Evolutionary conservation across 2,888 invertebrate genomes (phyloP).

Genomic region (Aphodius granarius): DNA sequence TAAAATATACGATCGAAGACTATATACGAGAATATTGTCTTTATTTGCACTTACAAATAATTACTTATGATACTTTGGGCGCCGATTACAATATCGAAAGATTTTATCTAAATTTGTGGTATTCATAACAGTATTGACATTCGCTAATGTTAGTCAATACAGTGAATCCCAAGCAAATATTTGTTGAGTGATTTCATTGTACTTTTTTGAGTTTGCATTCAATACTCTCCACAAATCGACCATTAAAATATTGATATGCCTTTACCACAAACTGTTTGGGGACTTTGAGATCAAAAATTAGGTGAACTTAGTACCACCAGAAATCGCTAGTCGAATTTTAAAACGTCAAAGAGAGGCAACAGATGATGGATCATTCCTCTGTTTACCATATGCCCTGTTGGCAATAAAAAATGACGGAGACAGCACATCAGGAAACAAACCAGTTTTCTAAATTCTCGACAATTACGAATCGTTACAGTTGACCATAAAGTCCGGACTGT

Average conservation of each 20-base stretch:
- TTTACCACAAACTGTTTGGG: too few species aligned
- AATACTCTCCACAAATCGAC: not conserved
- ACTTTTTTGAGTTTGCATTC: not conserved
- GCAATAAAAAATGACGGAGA: not conserved
- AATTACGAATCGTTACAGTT: constrained; percentile 8
- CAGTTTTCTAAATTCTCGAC: constrained; percentile 11
- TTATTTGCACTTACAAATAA: not conserved
- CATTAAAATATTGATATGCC: not conserved
- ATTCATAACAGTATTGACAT: not conserved
- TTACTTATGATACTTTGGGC: not conserved
- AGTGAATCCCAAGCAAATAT: not conserved
- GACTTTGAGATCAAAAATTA: too few species aligned
- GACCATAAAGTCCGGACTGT: not conserved
- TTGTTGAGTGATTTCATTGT: not conserved
- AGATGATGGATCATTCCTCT: not conserved
- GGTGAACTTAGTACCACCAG: too few species aligned
- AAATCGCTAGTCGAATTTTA: too few species aligned
- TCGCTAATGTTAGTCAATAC: not conserved
- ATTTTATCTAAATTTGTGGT: not conserved
- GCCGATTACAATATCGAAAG: not conserved
- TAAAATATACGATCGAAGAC: too few species aligned
- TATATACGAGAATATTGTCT: not conserved
- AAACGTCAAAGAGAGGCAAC: not conserved
- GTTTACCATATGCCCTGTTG: constrained; percentile 7
- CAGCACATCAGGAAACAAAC: not conserved